Percentiles rank a stretch among this genome's conserved stretches.
phyloP scores from a whole-genome alignment of 2,113 vertebrate genomes.

The Apodemus sylvaticus region DNA sequence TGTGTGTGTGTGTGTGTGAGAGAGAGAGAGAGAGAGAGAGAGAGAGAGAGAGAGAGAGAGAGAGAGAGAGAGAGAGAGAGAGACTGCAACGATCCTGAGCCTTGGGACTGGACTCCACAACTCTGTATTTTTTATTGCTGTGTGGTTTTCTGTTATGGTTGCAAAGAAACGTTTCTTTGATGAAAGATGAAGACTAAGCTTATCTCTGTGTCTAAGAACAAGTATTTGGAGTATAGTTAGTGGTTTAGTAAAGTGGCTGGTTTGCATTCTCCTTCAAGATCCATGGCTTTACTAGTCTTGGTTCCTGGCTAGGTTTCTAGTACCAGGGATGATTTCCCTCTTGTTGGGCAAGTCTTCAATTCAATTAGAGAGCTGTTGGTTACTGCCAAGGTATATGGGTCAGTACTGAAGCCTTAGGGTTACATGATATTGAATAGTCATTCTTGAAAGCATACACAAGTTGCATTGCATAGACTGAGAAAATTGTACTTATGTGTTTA shows the following conservation, averaged over 20 bases:
- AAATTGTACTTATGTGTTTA: neutral
- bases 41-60: too few relatives aligned
- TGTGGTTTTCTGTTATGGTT: neutral
- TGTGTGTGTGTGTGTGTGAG: too few relatives aligned
- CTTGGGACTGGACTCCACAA: neutral
- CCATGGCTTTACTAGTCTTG: neutral
- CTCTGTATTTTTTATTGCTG: neutral
- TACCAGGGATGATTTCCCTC: neutral
- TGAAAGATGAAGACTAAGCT: neutral
- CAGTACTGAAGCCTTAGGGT: too few relatives aligned
- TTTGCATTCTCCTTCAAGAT: neutral
- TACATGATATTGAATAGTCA: neutral
- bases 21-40: too few relatives aligned
- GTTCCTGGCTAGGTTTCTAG: neutral
- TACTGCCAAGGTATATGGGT: neutral
- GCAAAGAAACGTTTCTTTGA: neutral
- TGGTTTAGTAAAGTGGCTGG: neutral
- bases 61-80: too few relatives aligned
- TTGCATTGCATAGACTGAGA: neutral
- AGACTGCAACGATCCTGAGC: neutral
- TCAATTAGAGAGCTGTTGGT: neutral
- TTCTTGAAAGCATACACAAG: neutral
- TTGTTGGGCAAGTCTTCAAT: neutral
- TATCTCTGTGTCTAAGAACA: neutral
- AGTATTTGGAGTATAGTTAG: neutral